Conservation (phyloP, 2,888 invertebrate species). For the Pristionchus mayeri region DNA sequence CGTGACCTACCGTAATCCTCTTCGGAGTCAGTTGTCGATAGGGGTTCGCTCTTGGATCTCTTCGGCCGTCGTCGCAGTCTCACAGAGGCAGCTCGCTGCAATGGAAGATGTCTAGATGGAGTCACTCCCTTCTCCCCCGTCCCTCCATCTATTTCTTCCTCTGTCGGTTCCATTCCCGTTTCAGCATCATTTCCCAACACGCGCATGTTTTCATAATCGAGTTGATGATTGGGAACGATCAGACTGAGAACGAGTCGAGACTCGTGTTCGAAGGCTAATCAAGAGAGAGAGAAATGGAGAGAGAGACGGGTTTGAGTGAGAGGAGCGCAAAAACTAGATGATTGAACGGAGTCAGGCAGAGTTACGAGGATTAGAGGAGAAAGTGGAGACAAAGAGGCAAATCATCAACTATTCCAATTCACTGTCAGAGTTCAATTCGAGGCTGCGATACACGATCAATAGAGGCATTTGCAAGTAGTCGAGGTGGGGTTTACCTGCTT, state of each 20-base stretch:
- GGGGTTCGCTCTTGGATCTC: slow-evolving; percentile 46
- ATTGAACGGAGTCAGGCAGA: slow-evolving; percentile 1
- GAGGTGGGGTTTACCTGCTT: slow-evolving; percentile 47
- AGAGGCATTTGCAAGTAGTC: background rate
- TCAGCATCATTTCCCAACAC: background rate
- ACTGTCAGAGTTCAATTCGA: background rate
- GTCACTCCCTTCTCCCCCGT: background rate
- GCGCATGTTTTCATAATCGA: background rate
- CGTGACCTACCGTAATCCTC: slow-evolving; percentile 48
- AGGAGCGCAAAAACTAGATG: slow-evolving; percentile 40
- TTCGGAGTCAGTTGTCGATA: slow-evolving; percentile 42
- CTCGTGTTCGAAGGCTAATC: background rate
- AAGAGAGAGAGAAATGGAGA: slow-evolving; percentile 6
- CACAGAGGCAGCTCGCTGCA: slow-evolving; percentile 45
- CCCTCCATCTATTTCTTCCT: background rate
- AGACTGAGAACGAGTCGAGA: background rate
- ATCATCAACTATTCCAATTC: background rate
- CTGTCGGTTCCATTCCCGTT: background rate
- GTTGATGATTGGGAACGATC: slow-evolving; percentile 4
- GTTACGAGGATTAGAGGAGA: slow-evolving; percentile 29
- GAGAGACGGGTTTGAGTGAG: slow-evolving; percentile 30
- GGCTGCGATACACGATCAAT: background rate
- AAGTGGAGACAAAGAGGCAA: background rate
- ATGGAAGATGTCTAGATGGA: background rate
- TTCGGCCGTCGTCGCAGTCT: slow-evolving; percentile 42